These are phyloP conservation scores for Rotaria magnacalcarata DNA, from an alignment of 2,888 invertebrate genomes.

Conservation along the genomic window DNA sequence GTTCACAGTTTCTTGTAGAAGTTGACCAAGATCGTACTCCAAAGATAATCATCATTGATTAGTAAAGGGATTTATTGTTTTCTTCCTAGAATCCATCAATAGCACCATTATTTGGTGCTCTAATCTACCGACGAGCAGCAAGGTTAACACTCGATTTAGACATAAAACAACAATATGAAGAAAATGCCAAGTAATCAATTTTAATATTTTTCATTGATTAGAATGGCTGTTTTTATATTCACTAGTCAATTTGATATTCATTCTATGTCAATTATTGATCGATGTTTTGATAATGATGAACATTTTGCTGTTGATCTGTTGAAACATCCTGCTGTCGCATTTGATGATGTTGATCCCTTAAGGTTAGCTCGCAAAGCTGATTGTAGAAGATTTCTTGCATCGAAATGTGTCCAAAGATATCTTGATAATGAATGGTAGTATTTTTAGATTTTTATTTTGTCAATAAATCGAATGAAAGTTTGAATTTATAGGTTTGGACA, in stretches of 20 bases:
- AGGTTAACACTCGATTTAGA: too few relatives aligned
- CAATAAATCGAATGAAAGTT: neutral
- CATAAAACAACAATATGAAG: too few relatives aligned
- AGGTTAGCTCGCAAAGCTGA: neutral
- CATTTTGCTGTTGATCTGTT: neutral
- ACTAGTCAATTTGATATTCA: neutral
- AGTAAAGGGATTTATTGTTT: neutral
- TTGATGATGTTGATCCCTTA: neutral
- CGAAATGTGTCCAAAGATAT: slow-evolving; percentile 20
- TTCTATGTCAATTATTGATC: neutral
- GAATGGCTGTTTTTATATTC: neutral
- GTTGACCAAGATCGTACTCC: too few relatives aligned
- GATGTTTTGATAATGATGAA: slow-evolving; percentile 18
- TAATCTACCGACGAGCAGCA: too few relatives aligned
- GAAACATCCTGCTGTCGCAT: neutral
- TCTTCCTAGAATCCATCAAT: neutral
- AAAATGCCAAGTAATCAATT: too few relatives aligned
- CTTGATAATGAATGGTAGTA: neutral
- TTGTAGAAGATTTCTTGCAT: neutral
- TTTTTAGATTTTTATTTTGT: neutral
- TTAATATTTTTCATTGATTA: too few relatives aligned
- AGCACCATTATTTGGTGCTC: neutral
- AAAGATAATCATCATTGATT: too few relatives aligned
- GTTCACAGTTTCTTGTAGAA: too few relatives aligned
- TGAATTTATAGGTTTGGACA: neutral